Conservation (phyloP, 2,113 vertebrate genomes). For the Petrocephalus zakoni region DNA sequence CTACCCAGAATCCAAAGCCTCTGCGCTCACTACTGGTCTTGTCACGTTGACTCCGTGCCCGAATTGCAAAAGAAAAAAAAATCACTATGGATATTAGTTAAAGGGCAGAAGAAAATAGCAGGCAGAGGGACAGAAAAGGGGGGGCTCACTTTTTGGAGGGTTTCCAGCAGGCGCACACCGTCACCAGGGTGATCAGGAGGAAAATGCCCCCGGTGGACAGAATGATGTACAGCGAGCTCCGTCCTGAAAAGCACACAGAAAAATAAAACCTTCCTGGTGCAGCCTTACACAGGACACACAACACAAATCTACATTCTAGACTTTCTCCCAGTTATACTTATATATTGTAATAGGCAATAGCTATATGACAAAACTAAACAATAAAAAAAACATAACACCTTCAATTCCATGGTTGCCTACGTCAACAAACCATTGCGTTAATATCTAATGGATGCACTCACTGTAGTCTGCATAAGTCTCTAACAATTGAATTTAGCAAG, state of each 20-base stretch:
- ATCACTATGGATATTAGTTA: background rate
- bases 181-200: constrained; percentile 92
- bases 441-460: background rate
- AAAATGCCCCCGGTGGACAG: constrained; percentile 94
- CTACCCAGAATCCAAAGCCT: background rate
- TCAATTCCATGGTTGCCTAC: background rate
- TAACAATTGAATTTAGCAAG: background rate
- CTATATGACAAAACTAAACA: background rate
- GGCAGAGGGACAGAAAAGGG: background rate
- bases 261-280: background rate
- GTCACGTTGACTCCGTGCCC: background rate
- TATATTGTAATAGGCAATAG: background rate
- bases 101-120: background rate
- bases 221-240: constrained; percentile 97
- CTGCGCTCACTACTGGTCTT: background rate
- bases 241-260: constrained; percentile 57
- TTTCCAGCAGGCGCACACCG: constrained; percentile 97
- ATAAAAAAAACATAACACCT: background rate
- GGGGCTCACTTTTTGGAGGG: constrained; percentile 80
- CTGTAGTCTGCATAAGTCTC: background rate
- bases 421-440: background rate
- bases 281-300: background rate
- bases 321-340: background rate
- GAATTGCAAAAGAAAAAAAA: background rate
- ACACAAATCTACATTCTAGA: background rate